phyloP scores from a whole-genome alignment of 2,113 vertebrate species.

The Onychorhynchus coronatus region DNA sequence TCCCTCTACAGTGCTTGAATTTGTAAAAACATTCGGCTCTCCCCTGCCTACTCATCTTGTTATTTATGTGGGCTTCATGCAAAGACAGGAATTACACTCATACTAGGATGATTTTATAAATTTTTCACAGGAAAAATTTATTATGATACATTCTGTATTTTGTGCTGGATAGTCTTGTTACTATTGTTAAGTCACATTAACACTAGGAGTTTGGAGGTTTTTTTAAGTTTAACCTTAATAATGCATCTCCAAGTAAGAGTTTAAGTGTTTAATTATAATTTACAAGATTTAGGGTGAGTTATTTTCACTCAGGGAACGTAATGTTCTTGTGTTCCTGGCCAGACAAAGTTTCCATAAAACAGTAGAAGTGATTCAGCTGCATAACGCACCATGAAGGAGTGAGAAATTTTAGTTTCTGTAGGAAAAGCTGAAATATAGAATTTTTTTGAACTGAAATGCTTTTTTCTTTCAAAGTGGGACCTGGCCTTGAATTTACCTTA shows the following conservation, averaged over 20 bases:
- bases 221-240: background rate
- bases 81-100: background rate
- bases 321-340: background rate
- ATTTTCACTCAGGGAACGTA: background rate
- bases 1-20: background rate
- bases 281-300: background rate
- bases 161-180: background rate
- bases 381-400: background rate
- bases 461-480: background rate
- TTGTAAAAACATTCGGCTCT: background rate
- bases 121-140: background rate
- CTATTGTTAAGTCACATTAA: background rate
- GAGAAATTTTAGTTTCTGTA: background rate
- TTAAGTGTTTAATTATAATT: background rate
- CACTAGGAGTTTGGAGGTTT: fast-evolving
- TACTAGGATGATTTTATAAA: background rate
- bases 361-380: background rate
- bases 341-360: background rate
- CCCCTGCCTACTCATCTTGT: background rate
- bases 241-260: background rate
- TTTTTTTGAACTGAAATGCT: background rate
- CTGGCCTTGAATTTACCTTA: background rate
- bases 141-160: background rate
- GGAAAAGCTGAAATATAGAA: too few species aligned
- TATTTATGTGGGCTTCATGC: background rate